Percentiles rank a stretch among this genome's conserved stretches.
These are phyloP conservation scores for Lasius platythorax DNA, from an alignment of 2,888 invertebrate genomes.

Conservation along the genomic window DNA sequence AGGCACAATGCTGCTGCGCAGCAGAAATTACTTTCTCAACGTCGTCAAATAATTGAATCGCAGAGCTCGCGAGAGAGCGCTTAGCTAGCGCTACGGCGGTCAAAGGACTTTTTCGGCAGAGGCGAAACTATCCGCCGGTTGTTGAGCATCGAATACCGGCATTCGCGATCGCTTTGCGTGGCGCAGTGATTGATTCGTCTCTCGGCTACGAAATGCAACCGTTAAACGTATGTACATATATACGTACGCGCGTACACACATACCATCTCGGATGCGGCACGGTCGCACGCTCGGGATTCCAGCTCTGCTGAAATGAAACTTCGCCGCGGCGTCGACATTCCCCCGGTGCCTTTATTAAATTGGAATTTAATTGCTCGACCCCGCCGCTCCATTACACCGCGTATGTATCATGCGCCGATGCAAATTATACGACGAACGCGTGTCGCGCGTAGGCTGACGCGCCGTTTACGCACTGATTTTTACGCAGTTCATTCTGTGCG, in stretches of 20 bases:
- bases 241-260: slow-evolving; percentile 64
- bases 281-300: slow-evolving; percentile 77
- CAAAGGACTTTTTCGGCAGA: slow-evolving; percentile 70
- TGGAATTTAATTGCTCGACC: slow-evolving; percentile 81
- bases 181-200: slow-evolving; percentile 77
- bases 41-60: slow-evolving; percentile 55
- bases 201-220: slow-evolving; percentile 70
- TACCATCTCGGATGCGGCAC: slow-evolving; percentile 67
- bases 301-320: slow-evolving; percentile 77
- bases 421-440: slow-evolving; percentile 70
- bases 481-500: slow-evolving; percentile 53
- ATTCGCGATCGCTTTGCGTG: slow-evolving; percentile 69
- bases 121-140: slow-evolving; percentile 61
- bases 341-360: slow-evolving; percentile 80
- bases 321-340: slow-evolving; percentile 75
- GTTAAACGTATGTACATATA: slow-evolving; percentile 44
- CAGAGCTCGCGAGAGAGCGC: slow-evolving; percentile 33
- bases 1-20: not conserved
- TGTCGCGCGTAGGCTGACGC: slow-evolving; percentile 52
- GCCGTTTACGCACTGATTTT: slow-evolving; percentile 70
- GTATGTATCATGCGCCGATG: slow-evolving; percentile 69
- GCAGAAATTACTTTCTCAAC: slow-evolving; percentile 47
- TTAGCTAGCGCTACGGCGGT: slow-evolving; percentile 41
- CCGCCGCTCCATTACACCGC: slow-evolving; percentile 73
- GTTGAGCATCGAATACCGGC: slow-evolving; percentile 68